These are phyloP conservation scores for Pachydiplax longipennis DNA, from an alignment of 2,888 invertebrate genomes.

Conservation along the genomic window DNA sequence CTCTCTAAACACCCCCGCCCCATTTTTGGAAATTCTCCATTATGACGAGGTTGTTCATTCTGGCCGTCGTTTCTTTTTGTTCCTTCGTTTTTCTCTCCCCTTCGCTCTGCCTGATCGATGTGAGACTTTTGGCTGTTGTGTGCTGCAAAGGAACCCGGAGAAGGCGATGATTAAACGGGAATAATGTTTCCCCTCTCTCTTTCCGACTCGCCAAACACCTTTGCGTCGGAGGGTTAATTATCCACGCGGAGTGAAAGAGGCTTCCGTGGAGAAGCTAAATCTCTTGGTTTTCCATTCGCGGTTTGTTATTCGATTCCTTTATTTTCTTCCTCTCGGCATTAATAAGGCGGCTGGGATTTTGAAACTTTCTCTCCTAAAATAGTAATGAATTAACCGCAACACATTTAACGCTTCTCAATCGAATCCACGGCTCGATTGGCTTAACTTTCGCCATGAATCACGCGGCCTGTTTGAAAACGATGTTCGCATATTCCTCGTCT, in stretches of 20 bases:
- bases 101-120: background rate
- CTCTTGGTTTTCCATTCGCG: background rate
- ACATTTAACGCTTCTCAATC: background rate
- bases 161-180: background rate
- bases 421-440: background rate
- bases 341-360: no score
- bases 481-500: no score
- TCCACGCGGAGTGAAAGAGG: background rate
- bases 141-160: background rate
- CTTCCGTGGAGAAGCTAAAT: background rate
- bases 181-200: background rate
- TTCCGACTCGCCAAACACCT: background rate
- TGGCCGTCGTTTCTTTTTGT: background rate
- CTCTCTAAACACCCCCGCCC: background rate
- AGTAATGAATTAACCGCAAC: no score
- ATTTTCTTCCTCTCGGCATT: no score
- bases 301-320: background rate
- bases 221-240: background rate
- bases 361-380: no score
- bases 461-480: no score
- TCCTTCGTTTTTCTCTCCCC: background rate
- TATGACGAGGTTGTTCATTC: background rate
- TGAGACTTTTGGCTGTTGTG: background rate
- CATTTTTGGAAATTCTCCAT: background rate
- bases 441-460: background rate